Percentiles rank a stretch among this genome's conserved stretches.
phyloP scores from a whole-genome alignment of 2,888 invertebrate species.

The Coremacera marginata region DNA sequence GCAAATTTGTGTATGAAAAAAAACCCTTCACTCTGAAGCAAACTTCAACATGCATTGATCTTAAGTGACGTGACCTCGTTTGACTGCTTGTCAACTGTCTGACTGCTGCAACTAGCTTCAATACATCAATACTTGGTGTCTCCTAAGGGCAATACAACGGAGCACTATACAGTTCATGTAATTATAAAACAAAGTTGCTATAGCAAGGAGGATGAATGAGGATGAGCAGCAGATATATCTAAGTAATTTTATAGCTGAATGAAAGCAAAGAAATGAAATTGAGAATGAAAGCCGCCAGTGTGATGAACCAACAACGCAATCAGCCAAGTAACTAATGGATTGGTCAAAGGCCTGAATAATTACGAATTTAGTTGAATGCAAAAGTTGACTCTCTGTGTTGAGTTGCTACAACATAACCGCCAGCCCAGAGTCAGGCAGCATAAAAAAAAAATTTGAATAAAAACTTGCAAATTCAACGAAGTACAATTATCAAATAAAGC shows the following conservation, averaged over 20 bases:
- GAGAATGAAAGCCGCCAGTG: conserved; percentile 24
- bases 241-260: background rate
- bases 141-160: background rate
- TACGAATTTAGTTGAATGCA: conserved; percentile 49
- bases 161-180: background rate
- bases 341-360: conserved; percentile 62
- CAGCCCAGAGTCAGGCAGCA: conserved; percentile 10
- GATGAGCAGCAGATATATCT: background rate
- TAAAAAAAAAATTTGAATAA: background rate
- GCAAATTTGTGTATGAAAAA: background rate
- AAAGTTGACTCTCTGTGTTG: conserved; percentile 7
- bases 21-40: conserved; percentile 9
- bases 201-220: background rate
- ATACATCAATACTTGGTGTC: conserved; percentile 6
- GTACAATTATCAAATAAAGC: conserved; percentile 14
- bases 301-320: conserved; percentile 16
- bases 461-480: conserved; percentile 6
- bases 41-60: conserved; percentile 30
- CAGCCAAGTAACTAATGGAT: conserved; percentile 50
- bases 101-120: conserved; percentile 33
- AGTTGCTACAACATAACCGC: background rate
- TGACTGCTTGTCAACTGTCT: conserved; percentile 26
- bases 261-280: conserved; percentile 7
- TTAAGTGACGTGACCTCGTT: conserved; percentile 31
- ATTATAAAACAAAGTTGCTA: background rate